Conservation (phyloP, 1,140 invertebrate genomes). For the Manduca sexta region DNA sequence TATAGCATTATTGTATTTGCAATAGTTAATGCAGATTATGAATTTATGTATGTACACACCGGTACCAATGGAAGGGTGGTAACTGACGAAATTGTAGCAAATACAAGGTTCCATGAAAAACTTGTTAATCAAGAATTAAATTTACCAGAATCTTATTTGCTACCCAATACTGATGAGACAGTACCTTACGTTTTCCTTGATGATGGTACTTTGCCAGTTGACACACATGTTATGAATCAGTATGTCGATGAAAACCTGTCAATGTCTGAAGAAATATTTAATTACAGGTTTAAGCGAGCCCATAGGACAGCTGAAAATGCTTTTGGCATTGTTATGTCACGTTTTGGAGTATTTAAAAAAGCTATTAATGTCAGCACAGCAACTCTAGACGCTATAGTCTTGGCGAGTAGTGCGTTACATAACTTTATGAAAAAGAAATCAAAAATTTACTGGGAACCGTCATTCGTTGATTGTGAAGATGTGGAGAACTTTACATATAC, state of each 20-base stretch:
- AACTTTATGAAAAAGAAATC: too few relatives aligned
- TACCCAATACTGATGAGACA: slow-evolving; percentile 6
- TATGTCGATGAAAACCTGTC: slow-evolving; percentile 5
- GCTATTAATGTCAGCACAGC: not conserved
- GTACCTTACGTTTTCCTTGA: slow-evolving; percentile 14
- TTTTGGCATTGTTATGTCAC: slow-evolving; percentile 10
- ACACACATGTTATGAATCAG: slow-evolving; percentile 15
- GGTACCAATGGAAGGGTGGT: not conserved
- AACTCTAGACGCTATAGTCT: too few relatives aligned
- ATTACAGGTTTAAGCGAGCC: slow-evolving; percentile 11
- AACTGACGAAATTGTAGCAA: not conserved
- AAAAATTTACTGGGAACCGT: too few relatives aligned
- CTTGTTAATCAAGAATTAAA: not conserved
- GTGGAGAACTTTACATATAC: too few relatives aligned
- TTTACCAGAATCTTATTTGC: slow-evolving; percentile 1
- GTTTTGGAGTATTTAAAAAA: slow-evolving; percentile 12
- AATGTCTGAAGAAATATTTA: slow-evolving; percentile 8
- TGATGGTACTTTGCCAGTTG: slow-evolving; percentile 10
- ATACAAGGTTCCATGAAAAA: not conserved
- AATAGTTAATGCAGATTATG: slow-evolving; percentile 4
- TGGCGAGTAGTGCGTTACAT: too few relatives aligned
- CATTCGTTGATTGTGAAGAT: too few relatives aligned
- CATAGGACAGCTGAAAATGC: slow-evolving; percentile 14
- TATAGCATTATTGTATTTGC: slow-evolving; percentile 1
- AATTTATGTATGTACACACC: slow-evolving; percentile 1